These are phyloP conservation scores for Trididemnum nubilum DNA, from an alignment of 23 tunicate genomes.

Conservation along the genomic window DNA sequence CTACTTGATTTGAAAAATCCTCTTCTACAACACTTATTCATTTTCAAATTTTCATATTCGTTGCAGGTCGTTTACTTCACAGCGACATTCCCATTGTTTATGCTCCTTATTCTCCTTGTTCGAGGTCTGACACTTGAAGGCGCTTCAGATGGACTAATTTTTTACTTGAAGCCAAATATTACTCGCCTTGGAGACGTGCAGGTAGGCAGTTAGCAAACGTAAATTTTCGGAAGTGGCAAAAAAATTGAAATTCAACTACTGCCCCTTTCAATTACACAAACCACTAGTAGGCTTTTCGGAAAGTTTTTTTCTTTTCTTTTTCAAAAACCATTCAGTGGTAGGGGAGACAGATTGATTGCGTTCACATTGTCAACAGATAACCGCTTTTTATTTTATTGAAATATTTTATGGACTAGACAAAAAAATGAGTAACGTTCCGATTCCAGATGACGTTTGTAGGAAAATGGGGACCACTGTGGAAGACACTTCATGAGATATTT, in stretches of 20 bases:
- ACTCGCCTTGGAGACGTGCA: constrained; percentile 61
- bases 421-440: too few relatives aligned
- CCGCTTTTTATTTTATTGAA: too few relatives aligned
- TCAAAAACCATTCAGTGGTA: too few relatives aligned
- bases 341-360: too few relatives aligned
- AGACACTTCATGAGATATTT: too few relatives aligned
- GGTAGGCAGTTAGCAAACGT: constrained; percentile 24
- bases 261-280: not conserved
- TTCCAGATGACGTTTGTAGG: too few relatives aligned
- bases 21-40: not conserved
- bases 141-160: constrained; percentile 78
- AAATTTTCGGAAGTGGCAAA: not conserved
- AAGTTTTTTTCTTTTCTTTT: not conserved
- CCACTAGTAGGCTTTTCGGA: not conserved
- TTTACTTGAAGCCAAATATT: constrained; percentile 74
- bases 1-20: too few relatives aligned
- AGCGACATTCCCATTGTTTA: constrained; percentile 86
- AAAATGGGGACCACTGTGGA: too few relatives aligned
- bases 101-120: constrained; percentile 85
- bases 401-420: too few relatives aligned
- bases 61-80: constrained; percentile 98
- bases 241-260: too few relatives aligned
- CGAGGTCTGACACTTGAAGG: constrained; percentile 93
- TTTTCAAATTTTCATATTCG: not conserved
- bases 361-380: too few relatives aligned